Base-by-base conservation (phyloP, 1,140 invertebrate genomes). In the Bombus haemorrhoidalis region DNA sequence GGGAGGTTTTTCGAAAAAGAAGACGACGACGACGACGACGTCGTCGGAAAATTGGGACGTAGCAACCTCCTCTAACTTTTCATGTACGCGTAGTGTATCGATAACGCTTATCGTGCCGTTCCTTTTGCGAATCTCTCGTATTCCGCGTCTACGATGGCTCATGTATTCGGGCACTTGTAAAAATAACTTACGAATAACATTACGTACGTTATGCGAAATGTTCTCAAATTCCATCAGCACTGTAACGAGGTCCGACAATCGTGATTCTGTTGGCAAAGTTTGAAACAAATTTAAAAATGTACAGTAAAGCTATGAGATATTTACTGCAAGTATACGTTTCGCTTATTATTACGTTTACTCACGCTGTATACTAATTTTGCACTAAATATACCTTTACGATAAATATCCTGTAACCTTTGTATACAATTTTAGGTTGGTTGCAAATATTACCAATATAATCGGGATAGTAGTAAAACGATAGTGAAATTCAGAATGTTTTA, bases 81-180 rank as follows among this genome's bases (percentile, higher is more conserved):
- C 80, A 59, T 69, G 83, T 68, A 62, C 78, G 72, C 39, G 80
- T 85, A 88, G 74, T 86, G 86, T 90, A 90, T 90, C 85, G 90
- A 91, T 91, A 88, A 88, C 84, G 89, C 84, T 91, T 91, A 91
- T 91, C 89, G 74, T 73, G 82, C 43, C 82, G 28, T 62, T 64
- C 59, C 34, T n/a, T n/a, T 34, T 59, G 53, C 76, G 34, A n/a
- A 53, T 83, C 81, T 71, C 28, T 72, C 59, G 41, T 66, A 62
- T 59, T 75, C 80, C 81, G 18, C 81, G 81, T 72, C 62, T 13
- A 62, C 59, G 59, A n/a, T n/a, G 59, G 4, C 59, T 62, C 28
- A 0, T n/a, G 4, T 13, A 5, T n/a, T 12, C 28, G 25, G 4
- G 2, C 28, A n/a, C 28, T 62, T 12, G 59, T 62, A 28, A 3